Evolutionary conservation across 2,797 vertebrate genomes (phyloP).

Genomic region (Tolypeutes matacus): DNA sequence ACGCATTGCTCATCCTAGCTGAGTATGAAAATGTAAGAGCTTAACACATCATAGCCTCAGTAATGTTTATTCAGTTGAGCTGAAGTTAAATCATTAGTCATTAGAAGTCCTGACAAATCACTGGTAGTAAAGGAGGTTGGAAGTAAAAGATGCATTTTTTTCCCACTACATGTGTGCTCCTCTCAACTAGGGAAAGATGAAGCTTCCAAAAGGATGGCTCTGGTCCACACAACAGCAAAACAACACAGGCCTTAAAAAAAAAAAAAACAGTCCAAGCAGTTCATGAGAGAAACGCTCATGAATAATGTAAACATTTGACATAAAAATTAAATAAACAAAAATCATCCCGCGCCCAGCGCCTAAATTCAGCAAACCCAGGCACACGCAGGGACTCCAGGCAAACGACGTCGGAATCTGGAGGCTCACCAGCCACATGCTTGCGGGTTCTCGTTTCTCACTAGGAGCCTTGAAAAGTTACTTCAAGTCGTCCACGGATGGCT

Average conservation of each 20-base stretch:
- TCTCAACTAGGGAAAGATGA: neutral
- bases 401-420: neutral
- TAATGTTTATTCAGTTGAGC: neutral
- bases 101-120: neutral
- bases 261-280: neutral
- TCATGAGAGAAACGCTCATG: neutral
- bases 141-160: neutral
- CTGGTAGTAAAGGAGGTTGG: neutral
- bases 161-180: neutral
- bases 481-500: conserved; percentile 21
- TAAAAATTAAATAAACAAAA: neutral
- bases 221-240: neutral
- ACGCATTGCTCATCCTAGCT: neutral
- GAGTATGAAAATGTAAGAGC: neutral
- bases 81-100: neutral
- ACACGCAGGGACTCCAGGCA: too few relatives aligned
- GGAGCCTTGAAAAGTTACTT: conserved; percentile 53
- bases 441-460: conserved; percentile 63
- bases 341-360: neutral
- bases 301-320: neutral
- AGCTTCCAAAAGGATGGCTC: neutral
- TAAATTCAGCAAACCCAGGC: neutral
- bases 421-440: neutral
- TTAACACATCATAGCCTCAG: neutral
- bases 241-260: neutral